phyloP scores from a whole-genome alignment of 23 tunicate genomes.

The Trididemnum nubilum region DNA sequence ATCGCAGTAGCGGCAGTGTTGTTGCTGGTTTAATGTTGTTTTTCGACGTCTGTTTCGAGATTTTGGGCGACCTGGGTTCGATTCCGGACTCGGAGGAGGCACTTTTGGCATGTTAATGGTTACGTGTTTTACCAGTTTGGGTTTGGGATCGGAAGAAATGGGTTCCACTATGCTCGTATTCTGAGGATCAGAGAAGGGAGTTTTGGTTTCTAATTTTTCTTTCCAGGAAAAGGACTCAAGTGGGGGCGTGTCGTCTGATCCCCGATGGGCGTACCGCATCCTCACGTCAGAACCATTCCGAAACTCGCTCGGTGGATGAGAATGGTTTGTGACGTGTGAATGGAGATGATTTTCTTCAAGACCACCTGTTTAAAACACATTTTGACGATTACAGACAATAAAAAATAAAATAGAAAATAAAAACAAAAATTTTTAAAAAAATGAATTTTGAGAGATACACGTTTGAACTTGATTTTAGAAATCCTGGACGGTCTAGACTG shows the following conservation, averaged over 20 bases:
- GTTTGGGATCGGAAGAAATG: not conserved
- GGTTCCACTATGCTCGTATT: not conserved
- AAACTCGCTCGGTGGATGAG: too few species aligned
- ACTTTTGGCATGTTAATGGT: conserved; percentile 45
- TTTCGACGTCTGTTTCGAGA: not conserved
- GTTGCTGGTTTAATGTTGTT: not conserved
- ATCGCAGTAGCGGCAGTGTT: not conserved
- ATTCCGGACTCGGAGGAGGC: conserved; percentile 55
- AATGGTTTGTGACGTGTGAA: too few species aligned
- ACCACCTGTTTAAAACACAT: too few species aligned
- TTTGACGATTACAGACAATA: too few species aligned
- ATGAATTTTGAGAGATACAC: too few species aligned
- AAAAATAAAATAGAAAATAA: too few species aligned
- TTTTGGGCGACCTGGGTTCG: not conserved
- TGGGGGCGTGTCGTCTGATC: conserved; percentile 53
- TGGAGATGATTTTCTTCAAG: too few species aligned
- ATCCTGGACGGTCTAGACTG: too few species aligned
- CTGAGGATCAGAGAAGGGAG: not conserved
- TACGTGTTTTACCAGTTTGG: conserved; percentile 21
- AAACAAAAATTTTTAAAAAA: too few species aligned
- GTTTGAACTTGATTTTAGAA: too few species aligned
- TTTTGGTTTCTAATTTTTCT: conserved; percentile 1
- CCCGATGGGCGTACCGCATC: conserved; percentile 56
- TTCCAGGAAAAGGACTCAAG: conserved; percentile 58
- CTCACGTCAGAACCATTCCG: conserved; percentile 21